These are phyloP conservation scores for Lepilemur septentrionalis DNA, from an alignment of 2,797 vertebrate species.

Conservation along the genomic window DNA sequence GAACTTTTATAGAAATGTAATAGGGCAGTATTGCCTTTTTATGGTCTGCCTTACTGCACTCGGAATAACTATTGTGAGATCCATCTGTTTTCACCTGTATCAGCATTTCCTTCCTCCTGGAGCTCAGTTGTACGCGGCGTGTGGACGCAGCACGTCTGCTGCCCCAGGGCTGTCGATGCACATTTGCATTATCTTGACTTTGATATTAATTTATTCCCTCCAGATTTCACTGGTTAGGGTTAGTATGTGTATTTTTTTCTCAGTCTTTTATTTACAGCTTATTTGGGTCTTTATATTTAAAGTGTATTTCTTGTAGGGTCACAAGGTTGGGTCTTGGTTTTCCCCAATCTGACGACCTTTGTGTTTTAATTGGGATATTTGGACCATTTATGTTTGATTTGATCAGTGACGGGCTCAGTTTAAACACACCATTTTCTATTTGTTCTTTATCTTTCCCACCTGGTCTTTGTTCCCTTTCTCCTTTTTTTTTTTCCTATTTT, in stretches of 20 bases:
- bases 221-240: not conserved
- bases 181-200: not conserved
- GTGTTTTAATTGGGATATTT: not conserved
- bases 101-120: no score
- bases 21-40: no score
- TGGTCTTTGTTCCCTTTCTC: not conserved
- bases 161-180: not conserved
- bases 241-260: not conserved
- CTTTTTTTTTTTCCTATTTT: not conserved
- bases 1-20: not conserved
- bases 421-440: not conserved
- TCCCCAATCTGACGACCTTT: not conserved
- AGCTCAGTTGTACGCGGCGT: not conserved
- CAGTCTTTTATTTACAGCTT: not conserved
- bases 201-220: not conserved
- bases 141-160: accelerated
- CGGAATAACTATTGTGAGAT: not conserved
- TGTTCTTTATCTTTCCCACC: not conserved
- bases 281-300: not conserved
- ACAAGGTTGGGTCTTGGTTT: not conserved
- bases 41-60: not conserved
- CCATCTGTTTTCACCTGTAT: no score
- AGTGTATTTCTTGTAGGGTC: not conserved
- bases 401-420: not conserved
- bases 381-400: not conserved